Evolutionary conservation across 2,888 invertebrate species (phyloP).

Genomic region (Polyploca ridens): DNA sequence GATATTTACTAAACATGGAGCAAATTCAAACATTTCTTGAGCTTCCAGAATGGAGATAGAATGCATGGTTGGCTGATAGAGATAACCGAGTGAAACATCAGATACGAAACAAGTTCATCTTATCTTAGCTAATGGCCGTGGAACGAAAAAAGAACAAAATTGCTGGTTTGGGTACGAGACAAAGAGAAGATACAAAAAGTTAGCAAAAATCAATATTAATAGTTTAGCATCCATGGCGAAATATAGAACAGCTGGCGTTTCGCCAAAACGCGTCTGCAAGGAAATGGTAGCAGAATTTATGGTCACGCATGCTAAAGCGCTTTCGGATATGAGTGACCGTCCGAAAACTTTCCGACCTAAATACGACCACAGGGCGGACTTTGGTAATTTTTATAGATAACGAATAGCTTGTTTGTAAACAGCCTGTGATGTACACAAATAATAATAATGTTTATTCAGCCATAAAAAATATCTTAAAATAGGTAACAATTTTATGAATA

Average conservation of each 20-base stretch:
- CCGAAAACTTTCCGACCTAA: conserved; percentile 23
- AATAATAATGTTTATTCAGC: too few species aligned
- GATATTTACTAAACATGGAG: too few species aligned
- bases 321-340: conserved; percentile 20
- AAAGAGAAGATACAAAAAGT: not conserved
- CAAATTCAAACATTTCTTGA: too few species aligned
- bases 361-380: conserved; percentile 34
- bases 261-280: conserved; percentile 51
- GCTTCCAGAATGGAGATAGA: too few species aligned
- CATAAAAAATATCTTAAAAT: too few species aligned
- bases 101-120: too few species aligned
- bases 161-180: not conserved
- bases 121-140: not conserved
- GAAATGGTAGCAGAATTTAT: conserved; percentile 50
- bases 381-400: not conserved
- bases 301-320: conserved; percentile 38
- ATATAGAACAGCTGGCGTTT: conserved; percentile 42
- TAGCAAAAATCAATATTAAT: conserved; percentile 40
- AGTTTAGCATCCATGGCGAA: conserved; percentile 30
- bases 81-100: too few species aligned
- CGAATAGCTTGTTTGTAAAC: not conserved
- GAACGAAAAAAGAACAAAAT: not conserved
- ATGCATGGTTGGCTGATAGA: too few species aligned
- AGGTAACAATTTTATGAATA: too few species aligned
- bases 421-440: not conserved